Base-by-base conservation (phyloP, 1,140 invertebrate genomes). In the Panagrolaimus sp. region DNA sequence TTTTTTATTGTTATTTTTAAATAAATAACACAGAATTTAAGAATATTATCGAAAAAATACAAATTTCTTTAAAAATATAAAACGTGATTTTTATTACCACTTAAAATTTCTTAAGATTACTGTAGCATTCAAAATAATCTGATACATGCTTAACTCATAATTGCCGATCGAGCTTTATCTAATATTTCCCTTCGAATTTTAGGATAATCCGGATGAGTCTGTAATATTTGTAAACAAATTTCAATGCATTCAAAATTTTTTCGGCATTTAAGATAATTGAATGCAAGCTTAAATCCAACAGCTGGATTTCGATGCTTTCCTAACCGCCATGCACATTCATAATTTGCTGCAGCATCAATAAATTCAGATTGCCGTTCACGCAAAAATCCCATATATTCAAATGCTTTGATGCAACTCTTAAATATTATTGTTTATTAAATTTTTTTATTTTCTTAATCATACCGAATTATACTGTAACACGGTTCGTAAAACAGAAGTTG, bases 281-380 rank as follows among this genome's bases (percentile, higher is more conserved):
- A 93, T 0, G 92, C 92, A 8, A 97, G 85, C 85, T 94, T 96
- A 82, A 92, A 96, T 0, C 93, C 88, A 63, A 95, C 88, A 1
- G 88, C 86, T 0, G 92, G 88, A 81, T 94, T 94, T 26, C 87
- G 88, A 74, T 89, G 89, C 28, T 90, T 90, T 5, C 89, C 88
- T 79, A 90, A 89, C 76, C 88, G 89, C 92, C 92, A 98, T 0
- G 93, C 92, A 69, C 84, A 87, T 73, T 90, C 89, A 84, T 94
- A 98, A 80, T 91, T 89, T 12, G 86, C 84, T 0, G 91, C 89
- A 0, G 94, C 93, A 70, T 93, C 91, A 68, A 89, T 88, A 85
- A 92, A 96, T 71, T 89, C 90, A 80, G 94, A 92, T 75, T 94
- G 91, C 76, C 94, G 95, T 83, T 98, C 94, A 58, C 90, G 88